phyloP scores from a whole-genome alignment of 2,113 vertebrate genomes.

The Chionomys nivalis region DNA sequence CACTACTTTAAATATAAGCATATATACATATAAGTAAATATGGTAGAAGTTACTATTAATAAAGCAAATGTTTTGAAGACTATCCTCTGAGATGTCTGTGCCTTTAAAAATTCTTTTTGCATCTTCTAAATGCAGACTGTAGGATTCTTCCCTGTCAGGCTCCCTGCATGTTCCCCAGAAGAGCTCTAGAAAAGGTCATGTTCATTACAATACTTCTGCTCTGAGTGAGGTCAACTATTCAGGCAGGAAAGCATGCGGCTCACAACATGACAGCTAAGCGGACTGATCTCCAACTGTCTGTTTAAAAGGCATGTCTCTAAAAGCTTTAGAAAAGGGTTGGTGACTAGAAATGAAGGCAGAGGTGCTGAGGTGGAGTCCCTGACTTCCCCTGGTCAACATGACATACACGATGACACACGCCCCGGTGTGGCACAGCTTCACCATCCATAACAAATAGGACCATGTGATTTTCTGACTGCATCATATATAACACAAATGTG shows the following conservation, averaged over 20 bases:
- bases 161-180: slow-evolving; percentile 3
- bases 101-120: slow-evolving; percentile 53
- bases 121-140: slow-evolving; percentile 39
- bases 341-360: slow-evolving; percentile 25
- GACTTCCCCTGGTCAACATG: slow-evolving; percentile 4
- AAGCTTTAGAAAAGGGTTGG: slow-evolving; percentile 54
- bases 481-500: neutral
- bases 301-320: slow-evolving; percentile 72
- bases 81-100: neutral
- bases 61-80: neutral
- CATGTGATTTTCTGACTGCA: neutral
- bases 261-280: slow-evolving; percentile 67
- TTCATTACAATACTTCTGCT: slow-evolving; percentile 1
- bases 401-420: slow-evolving; percentile 11
- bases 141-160: slow-evolving; percentile 6
- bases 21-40: neutral
- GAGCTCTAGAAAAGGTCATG: slow-evolving; percentile 57
- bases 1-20: slow-evolving; percentile 6
- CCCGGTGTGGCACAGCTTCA: slow-evolving; percentile 58
- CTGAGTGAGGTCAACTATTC: slow-evolving; percentile 70
- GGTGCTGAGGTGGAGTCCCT: neutral
- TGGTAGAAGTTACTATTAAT: neutral
- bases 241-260: slow-evolving; percentile 61
- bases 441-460: slow-evolving; percentile 32
- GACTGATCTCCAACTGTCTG: slow-evolving; percentile 71